Evolutionary conservation across 1,140 invertebrate species (phyloP), one percentile per base, ranked within the genome.

Genomic region (Lordiphosa clarofinis): DNA sequence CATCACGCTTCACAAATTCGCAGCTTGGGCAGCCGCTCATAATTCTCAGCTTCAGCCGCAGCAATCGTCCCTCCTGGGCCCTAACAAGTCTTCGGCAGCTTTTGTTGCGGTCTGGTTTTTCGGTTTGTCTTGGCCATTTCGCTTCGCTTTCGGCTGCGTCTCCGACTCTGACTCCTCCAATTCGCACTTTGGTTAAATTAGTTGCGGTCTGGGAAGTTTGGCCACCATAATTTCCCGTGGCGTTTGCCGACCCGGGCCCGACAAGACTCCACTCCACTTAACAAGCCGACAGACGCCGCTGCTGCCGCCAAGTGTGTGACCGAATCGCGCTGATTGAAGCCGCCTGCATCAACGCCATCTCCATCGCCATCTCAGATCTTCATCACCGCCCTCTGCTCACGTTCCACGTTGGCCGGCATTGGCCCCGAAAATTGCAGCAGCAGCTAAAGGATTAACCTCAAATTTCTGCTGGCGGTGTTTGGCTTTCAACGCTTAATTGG

Each of bases 181-280:
- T 84, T 84, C 78, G 78, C 78, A 84, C 78, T 84, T 84, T 84
- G 79, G 79, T 86, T 86, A 84, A 84, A 84, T 84, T 84, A 86
- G 78, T 84, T 84, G 78, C 78, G 78, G 78, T 84, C 78, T 84
- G 78, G 79, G 78, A 86, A 84, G 78, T 84, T 78, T 84, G 73
- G 79, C 78, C 78, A 84, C 78, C 78, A 82, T 84, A 84, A 84
- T 84, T 84, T 84, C 78, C 79, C 78, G 78, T 86, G 78, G 78
- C 78, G 78, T 84, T 84, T 84, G 79, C 78, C 73, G 65, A 75
- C 76, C 73, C 73, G 73, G 79, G 4, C 24, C 24, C 73, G 78
- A 78, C 65, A 69, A 37, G 24, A 28, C 56, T 42, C 58, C 65
- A 68, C 54, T 68, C 62, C 62, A 66, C 64, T 67, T 67, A 79